A percentile compares a stretch with the other conserved stretches of the same genome.
Evolutionary conservation across 2,888 invertebrate genomes (phyloP).

Genomic region (Julus scandinavius): DNA sequence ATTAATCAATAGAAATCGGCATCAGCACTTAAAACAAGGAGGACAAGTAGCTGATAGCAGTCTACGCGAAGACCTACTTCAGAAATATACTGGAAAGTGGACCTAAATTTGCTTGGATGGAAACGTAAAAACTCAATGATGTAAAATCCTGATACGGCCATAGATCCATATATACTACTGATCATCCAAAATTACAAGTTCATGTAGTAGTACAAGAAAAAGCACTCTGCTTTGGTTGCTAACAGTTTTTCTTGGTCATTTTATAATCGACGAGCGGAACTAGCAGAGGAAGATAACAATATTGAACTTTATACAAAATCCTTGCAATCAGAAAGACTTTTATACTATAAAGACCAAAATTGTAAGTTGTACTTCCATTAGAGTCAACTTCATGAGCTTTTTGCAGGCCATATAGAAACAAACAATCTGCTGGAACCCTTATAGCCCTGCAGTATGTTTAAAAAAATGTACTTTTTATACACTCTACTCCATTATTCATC

Average conservation of each 20-base stretch:
- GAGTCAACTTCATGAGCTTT: no score
- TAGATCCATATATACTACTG: not conserved
- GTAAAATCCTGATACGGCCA: not conserved
- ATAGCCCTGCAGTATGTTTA: no score
- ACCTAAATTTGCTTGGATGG: slow-evolving; percentile 4
- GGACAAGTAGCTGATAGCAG: not conserved
- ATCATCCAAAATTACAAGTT: not conserved
- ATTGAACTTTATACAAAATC: not conserved
- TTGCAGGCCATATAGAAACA: no score
- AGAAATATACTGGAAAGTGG: not conserved
- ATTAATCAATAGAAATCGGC: slow-evolving; percentile 11
- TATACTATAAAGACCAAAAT: no score
- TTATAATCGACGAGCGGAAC: slow-evolving; percentile 14
- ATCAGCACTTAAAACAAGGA: slow-evolving; percentile 18
- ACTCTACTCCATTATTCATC: no score
- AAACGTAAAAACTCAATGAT: not conserved
- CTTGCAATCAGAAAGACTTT: no score
- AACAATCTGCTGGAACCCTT: no score
- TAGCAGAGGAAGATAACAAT: not conserved
- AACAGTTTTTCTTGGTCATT: not conserved
- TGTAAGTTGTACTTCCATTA: no score
- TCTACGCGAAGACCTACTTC: not conserved
- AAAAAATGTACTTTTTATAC: no score
- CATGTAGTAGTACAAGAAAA: not conserved
- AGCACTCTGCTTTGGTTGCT: not conserved